phyloP scores from a whole-genome alignment of 2,888 invertebrate species.

The Polia nebulosa region DNA sequence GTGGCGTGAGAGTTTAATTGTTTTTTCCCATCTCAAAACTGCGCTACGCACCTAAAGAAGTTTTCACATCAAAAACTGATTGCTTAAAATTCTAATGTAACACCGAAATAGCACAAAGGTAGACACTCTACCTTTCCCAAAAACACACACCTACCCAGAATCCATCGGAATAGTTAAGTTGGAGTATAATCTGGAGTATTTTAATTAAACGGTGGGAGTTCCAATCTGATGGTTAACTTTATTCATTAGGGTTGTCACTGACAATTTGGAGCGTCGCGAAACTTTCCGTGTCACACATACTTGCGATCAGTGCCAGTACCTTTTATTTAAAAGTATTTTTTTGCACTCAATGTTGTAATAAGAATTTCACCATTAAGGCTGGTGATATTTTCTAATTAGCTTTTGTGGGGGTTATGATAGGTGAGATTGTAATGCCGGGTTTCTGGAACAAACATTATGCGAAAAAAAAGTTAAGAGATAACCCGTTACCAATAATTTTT shows the following conservation, averaged over 20 bases:
- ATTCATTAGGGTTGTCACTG: conserved; percentile 75
- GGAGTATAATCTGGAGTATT: conserved; percentile 64
- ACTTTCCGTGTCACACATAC: conserved; percentile 59
- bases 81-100: background rate
- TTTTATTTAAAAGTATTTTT: conserved; percentile 47
- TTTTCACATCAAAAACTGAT: too few species aligned
- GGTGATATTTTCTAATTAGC: background rate
- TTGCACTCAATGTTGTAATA: conserved; percentile 10
- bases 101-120: background rate
- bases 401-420: background rate
- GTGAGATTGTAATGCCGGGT: too few species aligned
- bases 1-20: too few species aligned
- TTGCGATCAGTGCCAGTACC: conserved; percentile 36
- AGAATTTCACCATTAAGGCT: background rate
- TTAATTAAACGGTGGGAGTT: conserved; percentile 75
- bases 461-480: too few species aligned
- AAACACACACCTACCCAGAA: conserved; percentile 39
- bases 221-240: conserved; percentile 80
- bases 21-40: too few species aligned
- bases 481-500: too few species aligned
- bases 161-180: conserved; percentile 57
- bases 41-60: too few species aligned
- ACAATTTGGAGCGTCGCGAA: conserved; percentile 65
- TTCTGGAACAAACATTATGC: too few species aligned
- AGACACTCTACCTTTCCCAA: background rate